Conservation (phyloP, 1,140 invertebrate genomes). For the Chymomyza costata region DNA sequence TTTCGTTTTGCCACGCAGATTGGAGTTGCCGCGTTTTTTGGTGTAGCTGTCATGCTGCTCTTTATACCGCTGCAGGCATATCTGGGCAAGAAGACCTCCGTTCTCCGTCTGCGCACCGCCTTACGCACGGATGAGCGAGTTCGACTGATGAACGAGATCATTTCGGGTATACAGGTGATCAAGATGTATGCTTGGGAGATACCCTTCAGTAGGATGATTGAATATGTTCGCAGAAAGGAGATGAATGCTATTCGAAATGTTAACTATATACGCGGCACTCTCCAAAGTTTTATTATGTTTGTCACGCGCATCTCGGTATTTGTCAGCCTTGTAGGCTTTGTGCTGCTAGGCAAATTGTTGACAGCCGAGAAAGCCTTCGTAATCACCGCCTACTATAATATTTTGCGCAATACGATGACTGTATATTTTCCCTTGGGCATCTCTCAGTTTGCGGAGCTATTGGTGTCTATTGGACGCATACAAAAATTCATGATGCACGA, state of each 20-base stretch:
- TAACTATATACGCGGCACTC: slow-evolving; percentile 83
- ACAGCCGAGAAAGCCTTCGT: slow-evolving; percentile 84
- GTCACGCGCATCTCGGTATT: slow-evolving; percentile 86
- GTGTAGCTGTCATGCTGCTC: slow-evolving; percentile 85
- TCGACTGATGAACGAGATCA: slow-evolving; percentile 92
- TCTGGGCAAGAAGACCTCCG: slow-evolving; percentile 83
- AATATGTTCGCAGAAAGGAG: slow-evolving; percentile 77
- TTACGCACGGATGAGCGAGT: slow-evolving; percentile 88
- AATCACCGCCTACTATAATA: slow-evolving; percentile 84
- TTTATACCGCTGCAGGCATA: slow-evolving; percentile 90
- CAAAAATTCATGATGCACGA: slow-evolving; percentile 83
- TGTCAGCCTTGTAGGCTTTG: slow-evolving; percentile 84
- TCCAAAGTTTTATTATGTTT: slow-evolving; percentile 85
- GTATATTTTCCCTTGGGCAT: slow-evolving; percentile 83
- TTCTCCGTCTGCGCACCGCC: slow-evolving; percentile 82
- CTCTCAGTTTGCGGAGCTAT: slow-evolving; percentile 81
- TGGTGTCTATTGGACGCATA: slow-evolving; percentile 81
- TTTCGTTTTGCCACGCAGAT: slow-evolving; percentile 75
- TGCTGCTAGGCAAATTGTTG: slow-evolving; percentile 79
- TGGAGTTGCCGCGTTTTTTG: slow-evolving; percentile 84
- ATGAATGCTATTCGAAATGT: slow-evolving; percentile 80
- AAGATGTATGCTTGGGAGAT: slow-evolving; percentile 95
- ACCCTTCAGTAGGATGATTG: slow-evolving; percentile 82
- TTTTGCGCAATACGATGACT: slow-evolving; percentile 84
- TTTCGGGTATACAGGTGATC: slow-evolving; percentile 91